Percentiles rank a stretch among this genome's conserved stretches.
These are phyloP conservation scores for Sceloporus tristichus DNA, from an alignment of 2,113 vertebrate species.

Conservation along the genomic window DNA sequence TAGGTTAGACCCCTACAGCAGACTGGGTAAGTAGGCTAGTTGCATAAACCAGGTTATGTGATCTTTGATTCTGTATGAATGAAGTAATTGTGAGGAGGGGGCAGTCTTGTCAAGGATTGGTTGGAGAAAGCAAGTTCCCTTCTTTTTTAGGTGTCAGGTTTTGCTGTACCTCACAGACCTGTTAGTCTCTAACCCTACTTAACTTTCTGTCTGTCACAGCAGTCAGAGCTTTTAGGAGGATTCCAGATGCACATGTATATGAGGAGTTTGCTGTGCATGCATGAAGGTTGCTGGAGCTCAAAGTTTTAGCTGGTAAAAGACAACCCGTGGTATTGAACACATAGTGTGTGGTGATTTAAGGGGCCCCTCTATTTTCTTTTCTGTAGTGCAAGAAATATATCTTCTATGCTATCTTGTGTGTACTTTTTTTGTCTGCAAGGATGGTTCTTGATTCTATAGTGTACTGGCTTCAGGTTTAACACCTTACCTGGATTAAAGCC, in stretches of 20 bases:
- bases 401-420: neutral
- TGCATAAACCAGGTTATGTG: constrained; percentile 54
- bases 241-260: neutral
- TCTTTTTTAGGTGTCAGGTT: neutral
- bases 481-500: neutral
- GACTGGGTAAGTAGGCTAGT: constrained; percentile 56
- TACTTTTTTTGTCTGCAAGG: too few species aligned
- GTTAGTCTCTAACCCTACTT: neutral
- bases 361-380: neutral
- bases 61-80: neutral
- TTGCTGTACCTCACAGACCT: neutral
- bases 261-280: neutral
- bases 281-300: neutral
- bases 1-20: constrained; percentile 45
- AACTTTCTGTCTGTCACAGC: neutral
- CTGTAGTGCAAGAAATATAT: neutral
- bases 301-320: constrained; percentile 28
- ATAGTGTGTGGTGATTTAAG: neutral
- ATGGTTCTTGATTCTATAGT: neutral
- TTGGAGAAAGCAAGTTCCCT: neutral
- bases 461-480: neutral
- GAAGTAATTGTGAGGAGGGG: neutral
- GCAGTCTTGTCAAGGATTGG: neutral
- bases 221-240: neutral
- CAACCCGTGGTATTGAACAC: neutral